These are phyloP conservation scores for Acrocephalus arundinaceus DNA, from an alignment of 2,113 vertebrate genomes.

Conservation along the genomic window DNA sequence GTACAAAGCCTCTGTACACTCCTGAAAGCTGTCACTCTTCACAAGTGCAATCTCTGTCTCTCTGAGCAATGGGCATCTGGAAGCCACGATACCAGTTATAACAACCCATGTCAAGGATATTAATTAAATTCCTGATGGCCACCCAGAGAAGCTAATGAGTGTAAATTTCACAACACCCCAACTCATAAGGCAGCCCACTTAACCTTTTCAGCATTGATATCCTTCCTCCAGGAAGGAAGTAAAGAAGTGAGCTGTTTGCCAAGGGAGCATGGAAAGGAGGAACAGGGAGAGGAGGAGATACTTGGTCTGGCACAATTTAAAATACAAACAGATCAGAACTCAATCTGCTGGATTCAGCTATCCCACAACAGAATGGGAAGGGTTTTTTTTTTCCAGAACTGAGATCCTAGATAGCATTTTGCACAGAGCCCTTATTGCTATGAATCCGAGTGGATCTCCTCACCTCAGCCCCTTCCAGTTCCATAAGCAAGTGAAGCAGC, in stretches of 20 bases:
- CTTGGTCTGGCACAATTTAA: background rate
- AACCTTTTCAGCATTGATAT: background rate
- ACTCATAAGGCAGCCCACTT: conserved; percentile 10
- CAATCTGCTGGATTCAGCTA: background rate
- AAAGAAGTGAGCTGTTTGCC: background rate
- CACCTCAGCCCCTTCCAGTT: background rate
- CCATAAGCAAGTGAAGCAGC: background rate
- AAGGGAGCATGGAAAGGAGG: background rate
- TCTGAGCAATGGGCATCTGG: conserved; percentile 63
- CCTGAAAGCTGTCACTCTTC: conserved; percentile 59
- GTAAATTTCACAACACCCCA: conserved; percentile 42
- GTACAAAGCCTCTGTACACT: conserved; percentile 28
- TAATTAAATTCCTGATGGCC: conserved; percentile 58
- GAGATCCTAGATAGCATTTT: background rate
- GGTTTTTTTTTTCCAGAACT: background rate
- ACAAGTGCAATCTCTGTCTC: conserved; percentile 39
- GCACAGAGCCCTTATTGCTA: background rate
- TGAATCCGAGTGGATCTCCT: background rate
- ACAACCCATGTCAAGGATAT: background rate
- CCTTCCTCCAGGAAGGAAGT: conserved; percentile 3
- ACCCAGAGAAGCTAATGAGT: conserved; percentile 55
- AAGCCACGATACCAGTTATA: conserved; percentile 1
- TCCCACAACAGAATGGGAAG: background rate
- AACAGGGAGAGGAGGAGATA: background rate
- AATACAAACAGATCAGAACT: background rate